A percentile compares a stretch with the other conserved stretches of the same genome.
Evolutionary conservation across 2,888 invertebrate genomes (phyloP).

Genomic region (Pammene fasciana): DNA sequence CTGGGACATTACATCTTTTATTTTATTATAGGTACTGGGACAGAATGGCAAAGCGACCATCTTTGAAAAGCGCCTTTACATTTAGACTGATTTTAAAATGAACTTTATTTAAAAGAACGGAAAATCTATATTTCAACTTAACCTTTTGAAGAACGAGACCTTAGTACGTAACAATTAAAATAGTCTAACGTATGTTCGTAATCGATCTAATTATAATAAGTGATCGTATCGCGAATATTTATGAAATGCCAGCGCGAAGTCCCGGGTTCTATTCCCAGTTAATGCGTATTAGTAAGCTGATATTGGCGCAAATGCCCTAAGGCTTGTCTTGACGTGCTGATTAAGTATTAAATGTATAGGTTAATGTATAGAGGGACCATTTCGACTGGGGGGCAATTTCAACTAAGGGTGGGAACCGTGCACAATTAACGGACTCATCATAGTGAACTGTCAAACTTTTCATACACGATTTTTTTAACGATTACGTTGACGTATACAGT

Average conservation of each 20-base stretch:
- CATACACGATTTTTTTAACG: too few relatives aligned
- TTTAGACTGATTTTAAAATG: neutral
- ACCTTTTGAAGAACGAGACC: neutral
- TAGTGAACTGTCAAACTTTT: too few relatives aligned
- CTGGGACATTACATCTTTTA: too few relatives aligned
- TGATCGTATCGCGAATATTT: constrained; percentile 28
- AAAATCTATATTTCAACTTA: neutral
- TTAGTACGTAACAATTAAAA: neutral
- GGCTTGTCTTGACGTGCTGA: constrained; percentile 17
- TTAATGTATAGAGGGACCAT: neutral
- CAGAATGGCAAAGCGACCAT: neutral
- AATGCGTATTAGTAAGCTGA: constrained; percentile 27
- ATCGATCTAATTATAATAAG: constrained; percentile 28
- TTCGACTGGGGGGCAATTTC: too few relatives aligned
- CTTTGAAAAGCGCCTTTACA: neutral
- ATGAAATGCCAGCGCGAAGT: constrained; percentile 28
- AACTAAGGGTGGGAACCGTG: too few relatives aligned
- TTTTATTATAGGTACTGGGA: too few relatives aligned
- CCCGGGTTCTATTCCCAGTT: constrained; percentile 20
- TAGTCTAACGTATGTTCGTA: constrained; percentile 28
- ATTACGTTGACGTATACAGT: too few relatives aligned
- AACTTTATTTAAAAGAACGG: neutral
- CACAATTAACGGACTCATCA: too few relatives aligned
- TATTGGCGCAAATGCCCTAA: neutral
- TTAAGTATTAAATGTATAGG: constrained; percentile 5